Percentiles rank a stretch among this genome's conserved stretches.
phyloP scores from a whole-genome alignment of 2,113 vertebrate species.

The Grantiella picta region DNA sequence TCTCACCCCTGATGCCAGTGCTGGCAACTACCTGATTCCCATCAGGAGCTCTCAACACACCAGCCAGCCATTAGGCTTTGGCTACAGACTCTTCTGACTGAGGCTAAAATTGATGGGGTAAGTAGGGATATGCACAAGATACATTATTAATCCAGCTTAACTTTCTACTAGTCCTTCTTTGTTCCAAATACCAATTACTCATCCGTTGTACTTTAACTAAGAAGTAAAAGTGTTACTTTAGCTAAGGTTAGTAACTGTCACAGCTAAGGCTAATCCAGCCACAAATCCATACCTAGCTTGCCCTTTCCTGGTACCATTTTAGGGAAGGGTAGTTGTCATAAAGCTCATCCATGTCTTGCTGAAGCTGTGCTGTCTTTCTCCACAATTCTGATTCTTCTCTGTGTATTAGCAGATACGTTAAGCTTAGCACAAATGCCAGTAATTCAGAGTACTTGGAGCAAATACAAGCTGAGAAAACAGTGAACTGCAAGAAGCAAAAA shows the following conservation, averaged over 20 bases:
- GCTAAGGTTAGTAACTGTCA: neutral
- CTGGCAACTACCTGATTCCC: neutral
- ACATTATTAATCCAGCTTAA: neutral
- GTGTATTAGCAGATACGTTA: neutral
- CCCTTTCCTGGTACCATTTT: neutral
- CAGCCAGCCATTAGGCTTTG: neutral
- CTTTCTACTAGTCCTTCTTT: neutral
- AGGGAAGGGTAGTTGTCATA: neutral
- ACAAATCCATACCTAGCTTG: neutral
- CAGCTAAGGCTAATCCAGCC: neutral
- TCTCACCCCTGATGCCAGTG: neutral
- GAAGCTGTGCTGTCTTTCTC: neutral
- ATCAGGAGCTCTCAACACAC: neutral
- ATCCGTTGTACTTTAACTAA: neutral
- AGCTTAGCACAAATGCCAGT: neutral
- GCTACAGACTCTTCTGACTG: neutral
- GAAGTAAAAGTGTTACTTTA: neutral
- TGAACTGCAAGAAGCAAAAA: neutral
- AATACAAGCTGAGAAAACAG: neutral
- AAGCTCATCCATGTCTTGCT: neutral
- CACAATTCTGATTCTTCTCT: neutral
- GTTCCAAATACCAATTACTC: neutral
- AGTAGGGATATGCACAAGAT: neutral
- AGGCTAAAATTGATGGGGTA: neutral
- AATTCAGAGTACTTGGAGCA: neutral